Evolutionary conservation across 2,797 vertebrate genomes (phyloP).

Genomic region (Mareca penelope): DNA sequence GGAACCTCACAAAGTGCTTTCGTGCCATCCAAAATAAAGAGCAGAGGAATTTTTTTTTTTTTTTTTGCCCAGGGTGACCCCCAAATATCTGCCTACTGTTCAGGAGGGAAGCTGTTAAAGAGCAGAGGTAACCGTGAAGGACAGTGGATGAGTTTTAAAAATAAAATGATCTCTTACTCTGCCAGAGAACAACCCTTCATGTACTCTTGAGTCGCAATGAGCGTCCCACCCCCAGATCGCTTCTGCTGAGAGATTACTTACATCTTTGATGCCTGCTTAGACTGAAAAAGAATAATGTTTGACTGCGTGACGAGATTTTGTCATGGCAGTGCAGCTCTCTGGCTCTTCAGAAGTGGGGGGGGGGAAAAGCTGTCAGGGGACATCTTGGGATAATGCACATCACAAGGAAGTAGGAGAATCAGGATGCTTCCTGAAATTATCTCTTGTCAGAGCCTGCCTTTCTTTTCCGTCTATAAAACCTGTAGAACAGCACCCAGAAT

Average conservation of each 20-base stretch:
- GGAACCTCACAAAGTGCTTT: not conserved
- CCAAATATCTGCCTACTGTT: not conserved
- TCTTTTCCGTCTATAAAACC: not conserved
- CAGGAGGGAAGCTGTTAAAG: not conserved
- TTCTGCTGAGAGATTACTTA: conserved; percentile 40
- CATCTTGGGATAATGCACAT: not conserved
- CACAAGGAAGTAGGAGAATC: not conserved
- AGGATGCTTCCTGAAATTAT: not conserved
- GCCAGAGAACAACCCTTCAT: not conserved
- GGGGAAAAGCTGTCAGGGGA: not conserved
- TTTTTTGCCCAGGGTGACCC: not conserved
- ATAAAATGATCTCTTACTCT: not conserved
- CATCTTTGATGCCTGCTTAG: conserved; percentile 16
- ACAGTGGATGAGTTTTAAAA: not conserved
- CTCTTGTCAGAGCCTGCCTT: not conserved
- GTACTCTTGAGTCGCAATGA: not conserved
- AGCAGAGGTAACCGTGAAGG: not conserved
- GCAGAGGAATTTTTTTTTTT: not conserved
- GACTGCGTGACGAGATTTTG: conserved; percentile 5
- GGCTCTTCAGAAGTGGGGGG: not conserved
- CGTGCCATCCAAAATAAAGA: not conserved
- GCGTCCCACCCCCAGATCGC: not conserved
- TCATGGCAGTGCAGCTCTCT: not conserved
- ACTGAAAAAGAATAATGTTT: not conserved
- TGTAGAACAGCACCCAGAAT: not conserved